phyloP scores from a whole-genome alignment of 1,140 invertebrate genomes.

The Brachystomella parvula region DNA sequence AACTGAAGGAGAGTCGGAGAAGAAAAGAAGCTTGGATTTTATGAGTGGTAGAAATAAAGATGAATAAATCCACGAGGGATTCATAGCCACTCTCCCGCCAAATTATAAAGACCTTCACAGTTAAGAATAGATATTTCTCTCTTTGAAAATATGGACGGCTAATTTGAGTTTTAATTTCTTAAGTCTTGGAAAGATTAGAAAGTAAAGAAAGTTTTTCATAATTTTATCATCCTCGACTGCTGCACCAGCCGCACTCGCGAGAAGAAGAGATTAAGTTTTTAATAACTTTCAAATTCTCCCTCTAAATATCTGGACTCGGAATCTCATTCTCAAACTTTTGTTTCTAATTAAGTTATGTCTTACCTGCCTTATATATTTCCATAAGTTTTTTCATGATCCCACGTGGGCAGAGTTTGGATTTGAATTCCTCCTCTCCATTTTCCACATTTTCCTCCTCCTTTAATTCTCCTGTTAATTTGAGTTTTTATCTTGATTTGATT shows the following conservation, averaged over 20 bases:
- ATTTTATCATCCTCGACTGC: too few relatives aligned
- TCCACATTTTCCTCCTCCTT: background rate
- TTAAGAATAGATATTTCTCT: too few relatives aligned
- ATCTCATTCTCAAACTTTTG: background rate
- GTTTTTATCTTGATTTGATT: slow-evolving; percentile 11
- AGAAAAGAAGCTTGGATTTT: background rate
- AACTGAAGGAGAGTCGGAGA: background rate
- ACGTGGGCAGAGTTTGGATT: background rate
- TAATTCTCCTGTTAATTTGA: slow-evolving; percentile 8
- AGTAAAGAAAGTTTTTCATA: too few relatives aligned
- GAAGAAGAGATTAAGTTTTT: background rate
- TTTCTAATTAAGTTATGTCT: slow-evolving; percentile 3
- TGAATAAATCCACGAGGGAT: background rate
- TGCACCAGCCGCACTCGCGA: too few relatives aligned
- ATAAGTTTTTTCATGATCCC: too few relatives aligned
- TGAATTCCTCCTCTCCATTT: background rate
- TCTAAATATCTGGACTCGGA: background rate
- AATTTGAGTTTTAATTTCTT: too few relatives aligned
- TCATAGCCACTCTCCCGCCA: too few relatives aligned
- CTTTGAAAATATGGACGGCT: too few relatives aligned
- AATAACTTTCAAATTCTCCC: background rate
- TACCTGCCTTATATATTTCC: too few relatives aligned
- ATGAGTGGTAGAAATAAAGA: background rate
- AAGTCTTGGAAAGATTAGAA: too few relatives aligned
- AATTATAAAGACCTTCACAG: too few relatives aligned